A percentile compares a stretch with the other conserved stretches of the same genome.
Conservation (phyloP, 2,888 invertebrate species). For the Odontomyia ornata region DNA sequence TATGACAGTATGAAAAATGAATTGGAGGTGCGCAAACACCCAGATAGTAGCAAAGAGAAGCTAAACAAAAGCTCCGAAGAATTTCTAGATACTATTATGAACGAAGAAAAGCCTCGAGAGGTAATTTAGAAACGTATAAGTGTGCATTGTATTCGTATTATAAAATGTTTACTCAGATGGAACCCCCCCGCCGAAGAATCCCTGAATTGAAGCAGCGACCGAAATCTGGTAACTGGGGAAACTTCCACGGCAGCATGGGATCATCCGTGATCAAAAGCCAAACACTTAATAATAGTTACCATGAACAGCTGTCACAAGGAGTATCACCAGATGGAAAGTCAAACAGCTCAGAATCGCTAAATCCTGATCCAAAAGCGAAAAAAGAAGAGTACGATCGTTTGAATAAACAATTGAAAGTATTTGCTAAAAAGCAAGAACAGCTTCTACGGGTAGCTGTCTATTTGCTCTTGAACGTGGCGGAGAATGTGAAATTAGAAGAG, state of each 20-base stretch:
- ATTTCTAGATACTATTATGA: slow-evolving; percentile 62
- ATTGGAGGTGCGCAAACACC: slow-evolving; percentile 68
- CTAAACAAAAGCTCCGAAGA: slow-evolving; percentile 61
- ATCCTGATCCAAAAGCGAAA: slow-evolving; percentile 63
- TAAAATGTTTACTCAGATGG: slow-evolving; percentile 61
- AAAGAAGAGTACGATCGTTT: slow-evolving; percentile 82
- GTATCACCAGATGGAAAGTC: slow-evolving; percentile 58
- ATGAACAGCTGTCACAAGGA: slow-evolving; percentile 68
- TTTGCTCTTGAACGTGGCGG: slow-evolving; percentile 92
- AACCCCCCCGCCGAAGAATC: slow-evolving; percentile 75
- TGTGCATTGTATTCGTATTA: background rate
- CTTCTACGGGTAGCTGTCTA: slow-evolving; percentile 90
- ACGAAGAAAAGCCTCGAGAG: slow-evolving; percentile 64
- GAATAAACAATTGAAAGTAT: slow-evolving; percentile 77
- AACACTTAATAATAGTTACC: slow-evolving; percentile 74
- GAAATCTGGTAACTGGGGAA: slow-evolving; percentile 77
- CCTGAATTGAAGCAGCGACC: slow-evolving; percentile 78
- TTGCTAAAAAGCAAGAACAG: slow-evolving; percentile 94
- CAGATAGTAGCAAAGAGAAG: slow-evolving; percentile 62
- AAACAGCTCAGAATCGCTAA: slow-evolving; percentile 60
- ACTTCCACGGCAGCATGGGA: slow-evolving; percentile 65
- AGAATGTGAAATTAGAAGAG: slow-evolving; percentile 93
- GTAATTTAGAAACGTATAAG: slow-evolving; percentile 50
- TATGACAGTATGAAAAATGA: slow-evolving; percentile 92
- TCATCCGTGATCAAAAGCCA: slow-evolving; percentile 68